A percentile compares a stretch with the other conserved stretches of the same genome.
These are phyloP conservation scores for Vanessa tameamea DNA, from an alignment of 1,140 invertebrate genomes.

Conservation along the genomic window DNA sequence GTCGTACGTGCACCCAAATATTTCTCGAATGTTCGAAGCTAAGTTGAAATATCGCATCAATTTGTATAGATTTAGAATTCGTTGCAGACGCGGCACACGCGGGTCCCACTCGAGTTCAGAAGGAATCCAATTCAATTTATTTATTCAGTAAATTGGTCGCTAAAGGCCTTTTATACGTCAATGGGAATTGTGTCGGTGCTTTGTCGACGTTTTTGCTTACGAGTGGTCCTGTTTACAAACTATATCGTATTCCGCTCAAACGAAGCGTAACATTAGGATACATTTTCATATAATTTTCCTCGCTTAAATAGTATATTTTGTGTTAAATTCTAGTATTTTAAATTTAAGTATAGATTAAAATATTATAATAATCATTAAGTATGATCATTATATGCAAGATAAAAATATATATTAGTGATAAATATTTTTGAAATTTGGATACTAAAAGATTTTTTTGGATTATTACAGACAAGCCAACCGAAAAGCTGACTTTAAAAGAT, in stretches of 20 bases:
- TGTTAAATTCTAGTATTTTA: no score
- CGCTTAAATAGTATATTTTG: no score
- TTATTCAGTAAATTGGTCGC: conserved; percentile 38
- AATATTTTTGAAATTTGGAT: no score
- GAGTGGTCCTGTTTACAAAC: conserved; percentile 17
- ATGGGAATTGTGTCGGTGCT: conserved; percentile 8
- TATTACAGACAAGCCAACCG: no score
- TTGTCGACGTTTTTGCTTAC: conserved; percentile 25
- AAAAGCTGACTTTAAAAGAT: no score
- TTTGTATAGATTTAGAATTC: conserved; percentile 32
- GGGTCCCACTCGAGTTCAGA: neutral
- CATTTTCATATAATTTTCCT: neutral
- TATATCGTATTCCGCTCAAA: conserved; percentile 15
- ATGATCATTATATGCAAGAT: no score
- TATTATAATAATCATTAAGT: no score
- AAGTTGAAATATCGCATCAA: conserved; percentile 31
- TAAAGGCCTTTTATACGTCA: conserved; percentile 29
- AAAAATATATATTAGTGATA: no score
- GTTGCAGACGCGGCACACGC: conserved; percentile 30
- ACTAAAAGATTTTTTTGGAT: no score
- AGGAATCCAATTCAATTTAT: conserved; percentile 41
- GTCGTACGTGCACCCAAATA: conserved; percentile 15
- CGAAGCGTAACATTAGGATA: conserved; percentile 6
- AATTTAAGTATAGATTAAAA: no score
- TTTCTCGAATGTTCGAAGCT: conserved; percentile 11